These are phyloP conservation scores for Caenorhabditis sp. DNA, from an alignment of 2,888 invertebrate genomes.

Conservation along the genomic window DNA sequence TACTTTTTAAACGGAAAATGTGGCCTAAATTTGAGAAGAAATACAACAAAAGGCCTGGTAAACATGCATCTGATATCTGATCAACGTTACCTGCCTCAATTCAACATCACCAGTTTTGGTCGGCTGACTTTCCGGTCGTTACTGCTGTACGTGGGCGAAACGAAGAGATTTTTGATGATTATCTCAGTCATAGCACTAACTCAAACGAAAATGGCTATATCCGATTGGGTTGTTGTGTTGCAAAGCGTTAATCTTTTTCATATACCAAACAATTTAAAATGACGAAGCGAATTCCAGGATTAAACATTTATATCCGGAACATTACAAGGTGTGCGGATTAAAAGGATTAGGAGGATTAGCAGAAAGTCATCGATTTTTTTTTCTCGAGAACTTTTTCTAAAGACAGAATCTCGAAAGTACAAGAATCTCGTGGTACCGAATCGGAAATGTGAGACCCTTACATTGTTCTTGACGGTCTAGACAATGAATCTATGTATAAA, in stretches of 20 bases:
- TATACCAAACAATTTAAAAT: constrained; percentile 19
- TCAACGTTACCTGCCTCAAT: constrained; percentile 11
- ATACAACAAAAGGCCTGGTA: background rate
- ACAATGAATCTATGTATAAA: background rate
- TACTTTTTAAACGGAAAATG: background rate
- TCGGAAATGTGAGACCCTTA: background rate
- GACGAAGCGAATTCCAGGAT: constrained; percentile 14
- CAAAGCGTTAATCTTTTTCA: constrained; percentile 7
- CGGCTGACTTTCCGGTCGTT: constrained; percentile 59
- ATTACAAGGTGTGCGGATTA: constrained; percentile 5
- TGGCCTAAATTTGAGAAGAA: background rate
- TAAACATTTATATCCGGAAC: constrained; percentile 6
- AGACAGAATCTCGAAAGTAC: background rate
- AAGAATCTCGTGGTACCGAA: background rate
- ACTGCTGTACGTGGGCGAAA: constrained; percentile 25
- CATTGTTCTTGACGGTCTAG: background rate
- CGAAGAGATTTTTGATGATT: constrained; percentile 46
- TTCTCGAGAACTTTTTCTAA: background rate
- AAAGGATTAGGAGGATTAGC: background rate
- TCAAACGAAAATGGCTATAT: constrained; percentile 24
- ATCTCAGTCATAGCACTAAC: constrained; percentile 32
- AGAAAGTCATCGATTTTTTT: too few species aligned
- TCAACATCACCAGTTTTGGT: constrained; percentile 45
- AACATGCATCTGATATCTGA: constrained; percentile 49
- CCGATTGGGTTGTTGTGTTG: constrained; percentile 37